Evolutionary conservation across 2,888 invertebrate species (phyloP), one percentile per base, ranked within the genome.

Genomic region (Sycophila texana): DNA sequence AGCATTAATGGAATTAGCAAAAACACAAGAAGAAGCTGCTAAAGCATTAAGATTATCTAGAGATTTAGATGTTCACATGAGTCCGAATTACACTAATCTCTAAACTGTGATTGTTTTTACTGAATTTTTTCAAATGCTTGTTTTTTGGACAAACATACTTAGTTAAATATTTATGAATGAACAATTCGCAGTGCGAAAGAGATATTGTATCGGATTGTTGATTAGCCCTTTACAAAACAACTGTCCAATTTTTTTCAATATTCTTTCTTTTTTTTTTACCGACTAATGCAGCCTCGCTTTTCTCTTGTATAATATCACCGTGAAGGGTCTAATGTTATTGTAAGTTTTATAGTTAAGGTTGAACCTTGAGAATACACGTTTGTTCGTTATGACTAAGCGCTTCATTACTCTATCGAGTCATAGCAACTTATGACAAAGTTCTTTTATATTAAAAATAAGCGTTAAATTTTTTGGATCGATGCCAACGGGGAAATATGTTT

Each of bases 1-100:
- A 86, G 93, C 93, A 57, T 88, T 94, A 22, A 93, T 94, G 87
- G 92, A 93, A 86, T 86, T 94, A 61, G 92, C 93, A 55, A 92
- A 88, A 78, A 88, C 86, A 51, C 87, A 88, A 78, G 86, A 88
- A 75, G 88, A 89, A 72, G 86, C 85, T 30, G 86, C 85, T 14
- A 74, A 63, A 77, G 84, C 84, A 60, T 80, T 87, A 18, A 82
- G 82, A 74, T 74, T 85, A 30, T 83, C 84, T 12, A 84, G 85
- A 74, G 84, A 86, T 61, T 78, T 83, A 16, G 85, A 86, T 22
- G 70, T 83, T 61, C 83, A 82, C 57, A 81, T 85, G 60, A 85
- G 84, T 73, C 83, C 85, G 75, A 84, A 87, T 83, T 87, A 88
- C 85, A 88, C 86, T 83, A 86, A 88, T 82, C 86, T 88, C 77